A percentile compares a stretch with the other conserved stretches of the same genome.
Conservation (phyloP, 2,113 vertebrate genomes). For the Cyanoderma ruficeps region DNA sequence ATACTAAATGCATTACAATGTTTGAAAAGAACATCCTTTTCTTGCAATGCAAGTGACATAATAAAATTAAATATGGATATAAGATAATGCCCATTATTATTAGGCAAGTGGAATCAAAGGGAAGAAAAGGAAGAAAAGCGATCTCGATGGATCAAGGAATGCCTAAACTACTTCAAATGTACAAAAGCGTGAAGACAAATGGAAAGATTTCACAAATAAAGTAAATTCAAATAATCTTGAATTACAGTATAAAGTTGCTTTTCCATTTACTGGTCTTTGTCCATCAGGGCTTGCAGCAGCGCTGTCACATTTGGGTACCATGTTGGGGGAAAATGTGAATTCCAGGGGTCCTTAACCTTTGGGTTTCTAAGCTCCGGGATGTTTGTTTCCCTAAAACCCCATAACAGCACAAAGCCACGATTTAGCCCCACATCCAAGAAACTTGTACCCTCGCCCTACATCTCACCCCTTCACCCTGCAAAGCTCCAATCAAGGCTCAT, state of each 20-base stretch:
- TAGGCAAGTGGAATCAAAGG: conserved; percentile 66
- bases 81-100: conserved; percentile 71
- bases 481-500: fast-evolving
- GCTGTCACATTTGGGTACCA: fast-evolving
- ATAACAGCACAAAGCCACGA: not conserved
- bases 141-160: conserved; percentile 22
- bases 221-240: not conserved
- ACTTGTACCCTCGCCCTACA: fast-evolving
- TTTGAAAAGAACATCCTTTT: conserved; percentile 71
- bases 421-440: not conserved
- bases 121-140: conserved; percentile 46
- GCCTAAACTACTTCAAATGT: conserved; percentile 20
- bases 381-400: not conserved
- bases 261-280: not conserved
- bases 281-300: not conserved
- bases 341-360: not conserved
- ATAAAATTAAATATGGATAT: conserved; percentile 72
- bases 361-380: not conserved
- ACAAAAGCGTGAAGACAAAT: not conserved
- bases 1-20: conserved; percentile 75
- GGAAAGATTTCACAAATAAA: conserved; percentile 3
- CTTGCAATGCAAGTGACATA: conserved; percentile 68
- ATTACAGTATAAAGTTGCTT: not conserved
- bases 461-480: not conserved
- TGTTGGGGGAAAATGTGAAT: not conserved